These are phyloP conservation scores for Myotis daubentonii DNA, from an alignment of 2,797 vertebrate genomes.

Conservation along the genomic window DNA sequence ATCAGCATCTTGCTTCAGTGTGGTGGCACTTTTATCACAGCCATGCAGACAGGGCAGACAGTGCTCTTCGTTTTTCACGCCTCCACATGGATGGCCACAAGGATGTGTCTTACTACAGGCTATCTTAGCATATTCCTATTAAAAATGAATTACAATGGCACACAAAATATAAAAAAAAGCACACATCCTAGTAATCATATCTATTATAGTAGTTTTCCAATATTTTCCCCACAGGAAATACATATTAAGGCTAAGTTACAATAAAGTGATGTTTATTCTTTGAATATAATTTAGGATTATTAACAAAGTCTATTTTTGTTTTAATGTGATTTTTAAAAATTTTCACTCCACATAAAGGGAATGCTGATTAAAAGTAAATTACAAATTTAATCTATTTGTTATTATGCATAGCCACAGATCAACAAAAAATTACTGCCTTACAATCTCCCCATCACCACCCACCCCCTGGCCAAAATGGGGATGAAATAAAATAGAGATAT, in stretches of 20 bases:
- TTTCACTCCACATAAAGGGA: constrained; percentile 15
- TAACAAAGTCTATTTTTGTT: constrained; percentile 26
- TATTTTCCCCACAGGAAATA: not conserved
- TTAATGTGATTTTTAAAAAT: not conserved
- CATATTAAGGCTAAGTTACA: not conserved
- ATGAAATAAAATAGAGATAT: not conserved
- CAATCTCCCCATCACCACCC: not conserved
- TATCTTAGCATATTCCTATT: constrained; percentile 96
- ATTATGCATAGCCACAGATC: not conserved
- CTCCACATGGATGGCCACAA: constrained; percentile 97
- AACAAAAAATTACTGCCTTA: not conserved
- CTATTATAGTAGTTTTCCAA: not conserved
- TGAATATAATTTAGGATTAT: constrained; percentile 43
- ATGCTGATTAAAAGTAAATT: constrained; percentile 24
- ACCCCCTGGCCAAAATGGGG: not conserved
- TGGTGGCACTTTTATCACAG: constrained; percentile 93
- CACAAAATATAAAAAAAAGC: not conserved
- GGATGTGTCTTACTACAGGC: constrained; percentile 97
- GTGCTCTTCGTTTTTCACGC: constrained; percentile 96
- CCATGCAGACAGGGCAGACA: constrained; percentile 97
- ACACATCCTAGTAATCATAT: not conserved
- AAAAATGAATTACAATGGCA: constrained; percentile 39
- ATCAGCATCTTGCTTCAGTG: constrained; percentile 97
- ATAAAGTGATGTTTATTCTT: not conserved
- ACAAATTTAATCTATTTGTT: not conserved